Base-by-base conservation (phyloP, 2,113 vertebrate species). In the Panthera tigris region DNA sequence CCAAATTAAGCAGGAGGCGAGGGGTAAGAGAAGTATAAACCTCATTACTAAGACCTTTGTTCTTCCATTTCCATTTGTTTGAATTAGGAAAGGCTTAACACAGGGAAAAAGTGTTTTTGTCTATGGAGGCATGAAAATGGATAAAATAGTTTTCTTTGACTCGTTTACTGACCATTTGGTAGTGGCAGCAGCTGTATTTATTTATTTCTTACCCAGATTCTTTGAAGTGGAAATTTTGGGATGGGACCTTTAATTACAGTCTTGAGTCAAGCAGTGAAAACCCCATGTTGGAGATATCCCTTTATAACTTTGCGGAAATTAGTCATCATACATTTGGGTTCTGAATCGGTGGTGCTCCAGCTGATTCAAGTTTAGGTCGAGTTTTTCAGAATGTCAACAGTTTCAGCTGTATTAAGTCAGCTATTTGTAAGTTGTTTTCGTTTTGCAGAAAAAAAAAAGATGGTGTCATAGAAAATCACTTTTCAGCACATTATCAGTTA, bases 161-260 rank as follows among this genome's bases (percentile, higher is more conserved):
- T 93, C 39, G 31, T 78, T 66, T 18, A 55, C 18, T 69, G 41
- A 15, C 91, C 82, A 68, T 94, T 97, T 97, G 95, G 69, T 92
- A 76, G 33, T 52, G 69, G 65, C 23, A 84, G 74, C 57, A 86
- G 81, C 81, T 87, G 57, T 93, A 39, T 91, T 95, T 90, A 21
- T 66, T 87, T 96, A 52, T 90, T 93, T 95, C 63, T 91, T 65
- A 69, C 55, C 63, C 65, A 92, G 29, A 50, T 68, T 82, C 87
- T 97, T 96, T 87, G 92, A 95, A 95, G 73, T 92, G 97, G 68
- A 93, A 89, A 87, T 88, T 85, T 50, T 25, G 80, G 85, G 57
- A 11, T 93, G 76, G 63, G 81, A 45, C 91, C 71, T 88, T 48
- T 93, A 89, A 94, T 93, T 57, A 65, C 48, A 86, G 80, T 3